A percentile compares a stretch with the other conserved stretches of the same genome.
These are phyloP conservation scores for Teleogryllus occipitalis DNA, from an alignment of 1,140 invertebrate species.

Conservation along the genomic window DNA sequence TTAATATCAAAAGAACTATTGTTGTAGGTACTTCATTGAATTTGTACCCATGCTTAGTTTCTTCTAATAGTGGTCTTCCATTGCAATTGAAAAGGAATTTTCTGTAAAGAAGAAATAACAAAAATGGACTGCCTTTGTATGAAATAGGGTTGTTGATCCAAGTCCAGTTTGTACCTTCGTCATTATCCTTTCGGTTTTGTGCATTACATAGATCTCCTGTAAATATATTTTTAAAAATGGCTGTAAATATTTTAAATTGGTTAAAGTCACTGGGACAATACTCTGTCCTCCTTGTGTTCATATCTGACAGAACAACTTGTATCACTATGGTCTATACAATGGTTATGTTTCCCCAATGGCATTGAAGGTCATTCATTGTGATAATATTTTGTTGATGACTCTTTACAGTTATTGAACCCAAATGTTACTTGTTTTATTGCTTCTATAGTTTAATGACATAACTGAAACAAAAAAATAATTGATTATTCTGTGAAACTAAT, in stretches of 20 bases:
- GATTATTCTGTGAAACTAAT: background rate
- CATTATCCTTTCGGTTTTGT: background rate
- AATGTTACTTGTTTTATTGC: background rate
- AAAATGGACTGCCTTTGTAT: background rate
- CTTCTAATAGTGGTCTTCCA: background rate
- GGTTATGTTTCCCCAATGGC: background rate
- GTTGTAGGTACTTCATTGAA: background rate
- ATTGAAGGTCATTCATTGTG: background rate
- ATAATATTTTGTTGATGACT: background rate
- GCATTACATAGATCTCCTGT: background rate
- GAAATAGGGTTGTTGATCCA: background rate
- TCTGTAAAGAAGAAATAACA: background rate
- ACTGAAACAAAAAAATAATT: background rate
- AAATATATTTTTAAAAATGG: background rate
- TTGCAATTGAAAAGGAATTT: background rate
- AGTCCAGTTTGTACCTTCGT: background rate
- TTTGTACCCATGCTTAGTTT: background rate
- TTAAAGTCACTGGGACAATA: background rate
- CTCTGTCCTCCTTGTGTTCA: background rate
- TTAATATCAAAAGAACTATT: background rate
- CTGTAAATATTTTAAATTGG: background rate
- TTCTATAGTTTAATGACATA: background rate
- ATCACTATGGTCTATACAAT: background rate
- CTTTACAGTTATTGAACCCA: background rate
- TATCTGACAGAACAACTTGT: background rate